Evolutionary conservation across 2,113 vertebrate species (phyloP), one percentile per base, ranked within the genome.

Genomic region (Xenus cinereus): DNA sequence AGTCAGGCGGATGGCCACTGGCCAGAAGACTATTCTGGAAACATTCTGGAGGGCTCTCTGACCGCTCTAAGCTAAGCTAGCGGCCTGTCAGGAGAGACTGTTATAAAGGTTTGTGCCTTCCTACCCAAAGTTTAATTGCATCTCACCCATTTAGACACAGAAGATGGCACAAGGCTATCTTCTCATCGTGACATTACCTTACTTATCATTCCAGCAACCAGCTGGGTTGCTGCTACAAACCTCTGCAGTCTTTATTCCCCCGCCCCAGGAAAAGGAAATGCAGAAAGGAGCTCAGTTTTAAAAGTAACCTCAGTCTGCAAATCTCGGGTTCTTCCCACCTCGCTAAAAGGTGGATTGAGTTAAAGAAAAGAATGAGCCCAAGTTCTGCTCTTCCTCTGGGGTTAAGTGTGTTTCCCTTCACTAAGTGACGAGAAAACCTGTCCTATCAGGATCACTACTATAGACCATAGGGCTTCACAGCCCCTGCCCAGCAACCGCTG

Each of bases 11-110:
- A 12, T 50, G 80, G 87, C 91, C 73, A 6, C 10, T 4, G 59
- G 89, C 91, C 73, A 91, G 89, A 53, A 32, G 67, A 66, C 17
- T 5, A 16, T 41, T 84, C 68, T 89, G 73, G 48, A 74, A 77
- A 30, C 28, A 12, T 6, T 20, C 68, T 0, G 21, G 54, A 81
- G 75, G 8, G 71, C 27, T 5, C 85, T 53, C 43, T 64, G 64
- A 63, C 27, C 23, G 4, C 64, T 23, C 68, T 41, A 2, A 37
- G 51, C 19, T 64, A 16, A 37, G 62, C 63, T 28, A 24, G 33
- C 0, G 73, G 62, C n/a, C 57, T 45, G 13, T 14, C 46, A 43
- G 39, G 30, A 69, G 19, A 27, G 7, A 9, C 0, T 5, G 19
- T 20, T 11, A 2, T 8, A 53, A 53, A 74, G 68, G 46, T 81